A percentile compares a stretch with the other conserved stretches of the same genome.
These are phyloP conservation scores for Neopelma chrysocephalum DNA, from an alignment of 2,797 vertebrate genomes.

Conservation along the genomic window DNA sequence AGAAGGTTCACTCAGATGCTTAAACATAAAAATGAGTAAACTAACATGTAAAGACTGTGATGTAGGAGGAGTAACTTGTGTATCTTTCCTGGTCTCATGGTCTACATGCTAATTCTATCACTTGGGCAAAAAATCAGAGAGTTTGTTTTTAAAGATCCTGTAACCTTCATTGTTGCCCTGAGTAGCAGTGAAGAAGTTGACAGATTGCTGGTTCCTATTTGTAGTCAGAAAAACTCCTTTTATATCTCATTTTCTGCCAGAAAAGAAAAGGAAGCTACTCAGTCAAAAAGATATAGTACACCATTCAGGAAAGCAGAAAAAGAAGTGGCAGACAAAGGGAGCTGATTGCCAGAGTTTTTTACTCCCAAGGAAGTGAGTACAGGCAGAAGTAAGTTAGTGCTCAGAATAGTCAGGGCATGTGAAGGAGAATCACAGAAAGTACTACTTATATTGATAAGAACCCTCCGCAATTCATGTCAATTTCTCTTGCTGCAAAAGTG, in stretches of 20 bases:
- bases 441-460: not conserved
- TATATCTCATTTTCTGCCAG: conserved; percentile 10
- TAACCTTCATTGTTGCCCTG: conserved; percentile 17
- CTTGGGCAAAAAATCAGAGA: not conserved
- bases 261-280: conserved; percentile 24
- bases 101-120: not conserved
- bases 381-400: not conserved
- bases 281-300: conserved; percentile 24
- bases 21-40: not conserved
- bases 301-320: conserved; percentile 21
- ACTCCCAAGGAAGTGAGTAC: not conserved
- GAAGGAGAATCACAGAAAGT: conserved; percentile 22
- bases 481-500: not conserved
- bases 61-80: not conserved
- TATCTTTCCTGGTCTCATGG: not conserved
- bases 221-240: conserved; percentile 36
- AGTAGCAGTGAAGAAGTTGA: not conserved
- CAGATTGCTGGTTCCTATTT: conserved; percentile 11
- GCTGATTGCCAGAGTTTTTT: not conserved
- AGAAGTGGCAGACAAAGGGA: conserved; percentile 33
- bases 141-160: conserved; percentile 2
- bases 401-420: not conserved
- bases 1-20: not conserved
- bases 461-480: not conserved
- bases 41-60: not conserved